Conservation (phyloP, 53 echinoderm and acorn worm species). For the Echinometra lucunter region DNA sequence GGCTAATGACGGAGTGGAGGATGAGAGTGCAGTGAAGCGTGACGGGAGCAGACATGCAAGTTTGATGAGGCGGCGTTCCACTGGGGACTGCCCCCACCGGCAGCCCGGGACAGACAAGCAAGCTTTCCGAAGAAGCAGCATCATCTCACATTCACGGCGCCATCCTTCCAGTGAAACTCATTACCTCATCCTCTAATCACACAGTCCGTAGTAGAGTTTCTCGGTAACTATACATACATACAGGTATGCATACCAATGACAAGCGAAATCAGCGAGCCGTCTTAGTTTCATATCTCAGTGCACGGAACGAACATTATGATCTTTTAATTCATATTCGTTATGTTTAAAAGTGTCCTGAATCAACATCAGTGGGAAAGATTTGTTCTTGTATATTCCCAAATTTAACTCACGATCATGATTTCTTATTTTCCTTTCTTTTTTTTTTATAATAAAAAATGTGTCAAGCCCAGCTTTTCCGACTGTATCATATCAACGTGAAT, state of each 20-base stretch:
- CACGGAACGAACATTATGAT: no score
- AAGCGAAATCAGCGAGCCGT: background rate
- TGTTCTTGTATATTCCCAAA: no score
- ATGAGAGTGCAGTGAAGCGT: constrained; percentile 47
- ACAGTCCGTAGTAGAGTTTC: background rate
- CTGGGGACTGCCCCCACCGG: constrained; percentile 36
- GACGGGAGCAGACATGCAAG: constrained; percentile 46
- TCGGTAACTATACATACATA: background rate
- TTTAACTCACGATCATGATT: no score
- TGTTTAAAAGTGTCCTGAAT: no score
- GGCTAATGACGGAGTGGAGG: constrained; percentile 37
- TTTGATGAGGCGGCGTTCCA: constrained; percentile 60
- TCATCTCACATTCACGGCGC: background rate
- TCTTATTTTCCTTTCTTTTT: no score
- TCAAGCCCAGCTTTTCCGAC: background rate
- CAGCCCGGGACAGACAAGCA: constrained; percentile 1
- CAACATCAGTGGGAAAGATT: no score
- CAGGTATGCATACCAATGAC: constrained; percentile 21
- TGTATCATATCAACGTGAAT: background rate
- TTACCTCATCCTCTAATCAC: background rate
- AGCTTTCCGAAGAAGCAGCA: background rate
- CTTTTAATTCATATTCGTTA: no score
- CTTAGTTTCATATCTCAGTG: background rate
- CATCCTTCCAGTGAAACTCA: background rate
- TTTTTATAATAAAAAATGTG: no score